Evolutionary conservation across 2,888 invertebrate genomes (phyloP), one percentile per base, ranked within the genome.

Genomic region (Melanophora roralis): DNA sequence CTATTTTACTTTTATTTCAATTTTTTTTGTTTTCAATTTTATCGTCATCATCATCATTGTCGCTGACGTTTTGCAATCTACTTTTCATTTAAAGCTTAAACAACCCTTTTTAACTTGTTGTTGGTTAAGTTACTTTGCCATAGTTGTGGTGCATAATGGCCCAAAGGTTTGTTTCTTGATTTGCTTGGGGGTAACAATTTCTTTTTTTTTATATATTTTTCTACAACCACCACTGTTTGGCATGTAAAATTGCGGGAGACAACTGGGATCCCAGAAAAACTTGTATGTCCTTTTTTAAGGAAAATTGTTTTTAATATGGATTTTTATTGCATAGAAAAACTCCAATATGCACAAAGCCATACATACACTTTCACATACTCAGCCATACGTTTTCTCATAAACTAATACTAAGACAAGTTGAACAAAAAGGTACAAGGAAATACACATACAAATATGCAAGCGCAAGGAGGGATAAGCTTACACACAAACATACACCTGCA

Each of bases 181-280:
- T 77, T 27, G 57, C 69, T 77, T 64, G n/a, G 19, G 76, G 76
- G 69, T 64, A 60, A 69, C 49, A 53, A 14, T 23, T 19, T 8
- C 19, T 43, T 16, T 6, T 19, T 60, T 60, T 43, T 53, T 12
- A 53, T 43, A 27, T n/a, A 14, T 21, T n/a, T n/a, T n/a, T n/a
- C n/a, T 19, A 69, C 38, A 45, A 74, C 78, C 72, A 62, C 59
- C 78, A 74, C 79, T 77, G 81, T 73, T 78, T 83, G 83, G 81
- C 82, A 84, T 83, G 82, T 82, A 83, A 88, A 87, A 86, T 86
- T 85, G 87, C 87, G 87, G 88, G 87, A 86, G 84, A 84, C 81
- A 82, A 83, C 84, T 85, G 86, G 87, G 87, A 84, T 84, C 84
- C 32, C 87, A 87, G 87, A 34, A 82, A 83, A 81, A 69, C 23